phyloP scores from a whole-genome alignment of 2,797 vertebrate species.

The Chlorospingus semifuscus region DNA sequence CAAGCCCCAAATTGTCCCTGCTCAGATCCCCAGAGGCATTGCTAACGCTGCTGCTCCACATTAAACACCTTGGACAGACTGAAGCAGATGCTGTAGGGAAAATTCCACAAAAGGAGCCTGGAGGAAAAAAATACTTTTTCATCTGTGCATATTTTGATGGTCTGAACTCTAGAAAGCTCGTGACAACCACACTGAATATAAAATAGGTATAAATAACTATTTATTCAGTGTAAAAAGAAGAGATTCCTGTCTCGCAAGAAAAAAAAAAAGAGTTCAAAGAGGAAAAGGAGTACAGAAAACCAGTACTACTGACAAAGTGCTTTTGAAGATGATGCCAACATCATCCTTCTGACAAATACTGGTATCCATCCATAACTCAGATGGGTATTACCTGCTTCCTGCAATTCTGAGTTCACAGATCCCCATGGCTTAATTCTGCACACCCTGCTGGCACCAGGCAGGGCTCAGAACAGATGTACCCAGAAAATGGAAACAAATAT shows the following conservation, averaged over 20 bases:
- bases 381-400: background rate
- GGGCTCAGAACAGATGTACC: background rate
- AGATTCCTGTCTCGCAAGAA: background rate
- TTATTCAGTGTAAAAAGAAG: background rate
- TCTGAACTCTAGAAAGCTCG: background rate
- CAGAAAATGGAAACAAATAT: background rate
- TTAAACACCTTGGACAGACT: background rate
- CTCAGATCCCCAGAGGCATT: background rate
- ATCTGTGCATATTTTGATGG: background rate
- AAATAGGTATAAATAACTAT: background rate
- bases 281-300: background rate
- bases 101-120: background rate
- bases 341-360: background rate
- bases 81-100: background rate
- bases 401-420: background rate
- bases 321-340: background rate
- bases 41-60: background rate
- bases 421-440: conserved; percentile 1
- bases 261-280: background rate
- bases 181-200: background rate
- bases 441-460: background rate
- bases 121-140: background rate
- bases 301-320: background rate
- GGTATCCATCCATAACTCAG: background rate
- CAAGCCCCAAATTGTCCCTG: background rate